Base-by-base conservation (phyloP, 2,888 invertebrate genomes). In the Pyralis farinalis region DNA sequence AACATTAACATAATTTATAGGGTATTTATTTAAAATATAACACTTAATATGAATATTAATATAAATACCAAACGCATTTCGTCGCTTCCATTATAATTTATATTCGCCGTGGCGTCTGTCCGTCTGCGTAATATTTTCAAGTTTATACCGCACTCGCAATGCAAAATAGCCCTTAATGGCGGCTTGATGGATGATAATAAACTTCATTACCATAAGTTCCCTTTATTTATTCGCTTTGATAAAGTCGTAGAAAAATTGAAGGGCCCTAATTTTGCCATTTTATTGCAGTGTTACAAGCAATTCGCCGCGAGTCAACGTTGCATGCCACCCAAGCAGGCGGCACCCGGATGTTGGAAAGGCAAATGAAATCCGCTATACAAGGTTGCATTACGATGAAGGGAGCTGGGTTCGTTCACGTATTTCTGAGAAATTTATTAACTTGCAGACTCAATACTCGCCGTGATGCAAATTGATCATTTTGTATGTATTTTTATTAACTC, bases 91-190 rank as follows among this genome's bases (percentile, higher is more conserved):
- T 46, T 47, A 46, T 39, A 39, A 46, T 46, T 46, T 43, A 44
- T 42, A 39, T 43, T 38, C 41, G 43, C 42, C 25, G 12, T 34
- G 43, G 46, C 46, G 43, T 29, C 45, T 37, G 40, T 32, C 36
- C 32, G 45, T 44, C 46, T 44, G 32, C 7, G 12, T 38, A 12
- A 41, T 41, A 43, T 43, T 43, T 37, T 36, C 27, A 33, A 27
- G 35, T 43, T 43, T 39, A 44, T 46, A 38, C 21, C 32, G 0
- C 27, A 12, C 41, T 46, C 43, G 34, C 41, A 46, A 51, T 51
- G 47, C 46, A 51, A 46, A 51, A 43, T 38, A 47, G 46, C 36
- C 30, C 38, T 36, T 40, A 41, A 45, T 39, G 33, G 30, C 38
- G 33, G 33, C 40, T 29, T 36, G 36, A 40, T 40, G 29, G 36